Base-by-base conservation (phyloP, 2,888 invertebrate genomes). In the Melinaea marsaeus region DNA sequence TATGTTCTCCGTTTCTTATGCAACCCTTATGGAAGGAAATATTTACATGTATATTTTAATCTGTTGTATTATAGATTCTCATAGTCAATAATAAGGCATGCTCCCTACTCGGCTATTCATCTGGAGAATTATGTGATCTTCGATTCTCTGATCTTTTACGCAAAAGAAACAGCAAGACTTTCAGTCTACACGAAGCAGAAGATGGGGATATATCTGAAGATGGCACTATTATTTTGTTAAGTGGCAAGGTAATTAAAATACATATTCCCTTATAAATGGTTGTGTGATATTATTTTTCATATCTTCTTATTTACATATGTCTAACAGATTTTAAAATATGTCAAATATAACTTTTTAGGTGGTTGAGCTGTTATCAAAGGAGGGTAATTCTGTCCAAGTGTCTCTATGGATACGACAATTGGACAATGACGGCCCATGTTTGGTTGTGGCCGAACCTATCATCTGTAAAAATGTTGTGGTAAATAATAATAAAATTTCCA, bases 11-110 rank as follows among this genome's bases (percentile, higher is more conserved):
- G 13, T 4, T 13, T 47, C 47, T 47, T 47, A n/a, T 7, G 7
- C 22, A 22, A 7, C 22, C 13, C 6, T 51, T 22, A 22, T 22
- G 33, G 32, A 57, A 58, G 22, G 9, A 34, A 32, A 55, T 48
- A 33, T 33, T 62, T 32, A 13, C n/a, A 33, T 51, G 13, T 22
- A 22, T 22, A 22, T 57, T 57, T 2, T 48, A n/a, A 51, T 2
- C 5, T 61, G 54, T 46, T 35, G 63, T 47, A 66, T 81, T 80
- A 3, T 81, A 93, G 93, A 94, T 94, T 67, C 83, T 94, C 22
- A 93, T 94, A 75, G 94, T 94, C 13, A 94, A 94, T 83, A 93
- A 92, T 74, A 93, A 93, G 79, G 94, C 94, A 5, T 93, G 93
- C 73, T 92, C 93, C 0, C 80, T 93, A 45, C 84, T 93, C 34